Conservation (phyloP, 1,140 invertebrate species). For the Atta texana region DNA sequence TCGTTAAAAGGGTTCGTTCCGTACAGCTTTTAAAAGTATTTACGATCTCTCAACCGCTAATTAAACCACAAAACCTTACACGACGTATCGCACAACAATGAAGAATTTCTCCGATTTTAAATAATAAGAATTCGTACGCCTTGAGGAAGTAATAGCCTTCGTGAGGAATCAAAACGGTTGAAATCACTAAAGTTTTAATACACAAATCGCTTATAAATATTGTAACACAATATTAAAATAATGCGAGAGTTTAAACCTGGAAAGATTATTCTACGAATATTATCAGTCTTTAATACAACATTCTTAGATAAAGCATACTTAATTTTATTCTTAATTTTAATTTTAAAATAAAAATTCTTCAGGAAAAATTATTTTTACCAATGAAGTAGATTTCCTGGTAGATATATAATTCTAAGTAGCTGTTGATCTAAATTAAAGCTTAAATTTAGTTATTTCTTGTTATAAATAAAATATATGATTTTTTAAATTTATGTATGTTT, state of each 20-base stretch:
- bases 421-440: conserved; percentile 14
- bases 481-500: neutral
- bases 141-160: conserved; percentile 43
- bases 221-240: neutral
- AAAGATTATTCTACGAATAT: conserved; percentile 3
- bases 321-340: too few relatives aligned
- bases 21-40: conserved; percentile 69
- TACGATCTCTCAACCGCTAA: conserved; percentile 68
- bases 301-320: neutral
- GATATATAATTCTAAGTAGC: neutral
- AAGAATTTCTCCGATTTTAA: conserved; percentile 8
- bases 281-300: neutral
- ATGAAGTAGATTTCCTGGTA: neutral
- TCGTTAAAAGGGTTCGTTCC: conserved; percentile 63
- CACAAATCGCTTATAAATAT: conserved; percentile 44
- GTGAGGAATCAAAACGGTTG: conserved; percentile 33
- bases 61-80: conserved; percentile 55
- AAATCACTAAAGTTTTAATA: conserved; percentile 31
- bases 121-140: conserved; percentile 31
- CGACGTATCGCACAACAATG: conserved; percentile 35
- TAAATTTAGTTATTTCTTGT: conserved; percentile 8
- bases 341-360: neutral
- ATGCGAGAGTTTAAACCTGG: neutral
- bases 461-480: neutral
- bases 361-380: neutral